Evolutionary conservation across 2,113 vertebrate genomes (phyloP).

Genomic region (Saguinus imperator): DNA sequence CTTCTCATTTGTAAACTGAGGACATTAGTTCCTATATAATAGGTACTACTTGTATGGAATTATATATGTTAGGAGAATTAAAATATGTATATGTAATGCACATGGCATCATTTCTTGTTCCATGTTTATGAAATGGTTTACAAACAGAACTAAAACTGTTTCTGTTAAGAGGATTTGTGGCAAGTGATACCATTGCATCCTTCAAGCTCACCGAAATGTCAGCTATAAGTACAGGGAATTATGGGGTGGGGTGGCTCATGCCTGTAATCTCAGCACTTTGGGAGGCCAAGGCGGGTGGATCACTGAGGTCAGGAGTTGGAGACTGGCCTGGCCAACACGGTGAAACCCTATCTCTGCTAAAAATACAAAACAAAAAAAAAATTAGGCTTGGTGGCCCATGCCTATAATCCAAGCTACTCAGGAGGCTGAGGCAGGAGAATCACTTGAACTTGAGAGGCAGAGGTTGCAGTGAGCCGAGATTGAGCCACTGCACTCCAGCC

Average conservation of each 20-base stretch:
- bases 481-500: too few relatives aligned
- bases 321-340: too few relatives aligned
- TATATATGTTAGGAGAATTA: not conserved
- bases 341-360: too few relatives aligned
- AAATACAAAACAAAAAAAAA: too few relatives aligned
- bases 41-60: not conserved
- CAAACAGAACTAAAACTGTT: not conserved
- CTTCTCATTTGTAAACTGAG: not conserved
- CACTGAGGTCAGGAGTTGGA: too few relatives aligned
- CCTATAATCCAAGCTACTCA: too few relatives aligned
- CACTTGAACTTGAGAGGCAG: too few relatives aligned
- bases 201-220: not conserved
- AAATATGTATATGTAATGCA: not conserved
- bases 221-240: not conserved
- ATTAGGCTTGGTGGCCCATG: too few relatives aligned
- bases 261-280: too few relatives aligned
- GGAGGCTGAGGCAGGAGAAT: too few relatives aligned
- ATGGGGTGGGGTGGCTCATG: rapidly evolving
- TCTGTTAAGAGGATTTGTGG: not conserved
- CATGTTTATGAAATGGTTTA: not conserved
- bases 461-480: too few relatives aligned
- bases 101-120: not conserved
- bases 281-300: too few relatives aligned
- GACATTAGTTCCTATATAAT: not conserved
- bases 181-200: not conserved